Evolutionary conservation across 2,888 invertebrate species (phyloP).

Genomic region (Lomographa bimaculata): DNA sequence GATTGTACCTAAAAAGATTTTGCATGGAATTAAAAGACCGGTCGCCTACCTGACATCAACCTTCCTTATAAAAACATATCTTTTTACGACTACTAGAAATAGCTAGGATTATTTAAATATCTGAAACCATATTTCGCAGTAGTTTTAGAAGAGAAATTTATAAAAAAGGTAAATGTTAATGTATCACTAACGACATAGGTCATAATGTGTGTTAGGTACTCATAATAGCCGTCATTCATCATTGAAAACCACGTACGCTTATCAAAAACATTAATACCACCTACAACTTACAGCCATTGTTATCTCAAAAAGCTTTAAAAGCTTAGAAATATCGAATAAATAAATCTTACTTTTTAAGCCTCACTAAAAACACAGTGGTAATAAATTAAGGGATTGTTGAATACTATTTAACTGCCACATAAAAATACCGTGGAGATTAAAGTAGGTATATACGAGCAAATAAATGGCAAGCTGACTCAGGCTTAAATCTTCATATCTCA

Average conservation of each 20-base stretch:
- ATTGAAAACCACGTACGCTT: slow-evolving; percentile 40
- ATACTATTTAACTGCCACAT: slow-evolving; percentile 32
- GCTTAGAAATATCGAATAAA: slow-evolving; percentile 24
- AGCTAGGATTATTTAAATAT: no score
- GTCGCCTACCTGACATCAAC: no score
- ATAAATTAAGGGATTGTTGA: slow-evolving; percentile 31
- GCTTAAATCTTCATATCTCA: slow-evolving; percentile 59
- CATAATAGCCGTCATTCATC: slow-evolving; percentile 41
- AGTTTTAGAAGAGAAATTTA: no score
- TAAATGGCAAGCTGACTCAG: slow-evolving; percentile 50
- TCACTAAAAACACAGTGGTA: slow-evolving; percentile 19
- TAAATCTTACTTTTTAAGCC: slow-evolving; percentile 17
- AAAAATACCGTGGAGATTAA: slow-evolving; percentile 37
- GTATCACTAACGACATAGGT: no score
- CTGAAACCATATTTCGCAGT: no score
- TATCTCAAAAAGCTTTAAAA: slow-evolving; percentile 38
- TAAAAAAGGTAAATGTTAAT: no score
- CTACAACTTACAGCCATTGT: slow-evolving; percentile 39
- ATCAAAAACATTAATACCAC: slow-evolving; percentile 58
- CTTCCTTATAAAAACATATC: no score
- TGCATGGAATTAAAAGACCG: no score
- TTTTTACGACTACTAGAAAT: no score
- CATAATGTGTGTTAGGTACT: slow-evolving; percentile 29
- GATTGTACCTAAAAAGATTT: no score
- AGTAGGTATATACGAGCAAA: slow-evolving; percentile 36